phyloP scores from a whole-genome alignment of 2,797 vertebrate genomes.

The Lindbergichthys nudifrons region DNA sequence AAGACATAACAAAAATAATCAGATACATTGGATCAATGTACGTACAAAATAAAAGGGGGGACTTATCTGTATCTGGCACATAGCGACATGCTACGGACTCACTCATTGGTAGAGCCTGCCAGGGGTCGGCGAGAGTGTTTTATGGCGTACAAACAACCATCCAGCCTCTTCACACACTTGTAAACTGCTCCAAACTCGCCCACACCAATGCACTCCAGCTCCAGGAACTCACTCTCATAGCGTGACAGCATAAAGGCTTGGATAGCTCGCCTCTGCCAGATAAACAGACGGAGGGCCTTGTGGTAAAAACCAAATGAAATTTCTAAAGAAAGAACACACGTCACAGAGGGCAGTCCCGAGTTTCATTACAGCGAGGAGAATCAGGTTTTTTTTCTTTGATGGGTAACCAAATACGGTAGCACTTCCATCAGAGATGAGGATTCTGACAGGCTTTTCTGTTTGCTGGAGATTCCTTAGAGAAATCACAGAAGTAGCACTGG shows the following conservation, averaged over 20 bases:
- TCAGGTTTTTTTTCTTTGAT: background rate
- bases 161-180: constrained; percentile 97
- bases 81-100: constrained; percentile 77
- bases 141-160: constrained; percentile 96
- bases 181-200: constrained; percentile 96
- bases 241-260: constrained; percentile 92
- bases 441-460: constrained; percentile 33
- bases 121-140: constrained; percentile 92
- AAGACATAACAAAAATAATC: constrained; percentile 4
- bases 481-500: constrained; percentile 65
- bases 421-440: constrained; percentile 36
- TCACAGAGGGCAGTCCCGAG: constrained; percentile 42
- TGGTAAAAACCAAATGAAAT: constrained; percentile 43
- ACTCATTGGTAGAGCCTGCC: constrained; percentile 92
- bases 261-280: constrained; percentile 88
- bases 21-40: background rate
- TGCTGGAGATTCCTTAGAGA: constrained; percentile 59
- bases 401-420: constrained; percentile 67
- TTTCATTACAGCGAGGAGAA: constrained; percentile 28
- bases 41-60: background rate
- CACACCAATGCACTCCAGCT: constrained; percentile 92
- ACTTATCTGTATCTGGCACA: background rate
- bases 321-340: constrained; percentile 47
- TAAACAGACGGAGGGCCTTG: constrained; percentile 63
- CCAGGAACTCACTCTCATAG: constrained; percentile 96